Conservation (phyloP, 2,888 invertebrate species). For the Branchipolynoe longqiensis region DNA sequence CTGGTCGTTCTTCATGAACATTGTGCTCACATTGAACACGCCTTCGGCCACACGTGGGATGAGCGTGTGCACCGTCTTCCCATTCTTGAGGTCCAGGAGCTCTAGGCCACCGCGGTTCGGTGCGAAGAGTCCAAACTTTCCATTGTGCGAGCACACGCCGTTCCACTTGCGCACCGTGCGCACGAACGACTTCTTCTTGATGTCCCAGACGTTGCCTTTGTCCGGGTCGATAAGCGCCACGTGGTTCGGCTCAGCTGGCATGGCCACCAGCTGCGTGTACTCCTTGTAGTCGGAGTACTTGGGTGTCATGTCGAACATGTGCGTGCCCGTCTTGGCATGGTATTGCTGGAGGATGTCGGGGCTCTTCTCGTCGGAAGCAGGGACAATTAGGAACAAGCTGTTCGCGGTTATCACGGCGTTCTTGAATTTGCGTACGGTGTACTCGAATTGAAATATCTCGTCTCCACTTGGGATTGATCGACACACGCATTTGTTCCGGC, state of each 20-base stretch:
- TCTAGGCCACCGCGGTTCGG: constrained; percentile 95
- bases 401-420: constrained; percentile 91
- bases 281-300: constrained; percentile 80
- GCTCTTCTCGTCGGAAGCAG: constrained; percentile 88
- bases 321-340: constrained; percentile 89
- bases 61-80: constrained; percentile 92
- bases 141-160: constrained; percentile 85
- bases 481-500: constrained; percentile 66
- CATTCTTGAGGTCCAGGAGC: constrained; percentile 92
- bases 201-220: constrained; percentile 92
- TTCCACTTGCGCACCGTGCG: constrained; percentile 93
- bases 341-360: constrained; percentile 89
- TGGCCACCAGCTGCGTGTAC: constrained; percentile 77
- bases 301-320: constrained; percentile 79
- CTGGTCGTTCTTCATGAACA: constrained; percentile 95
- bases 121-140: constrained; percentile 94
- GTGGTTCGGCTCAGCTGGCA: constrained; percentile 84
- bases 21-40: constrained; percentile 94
- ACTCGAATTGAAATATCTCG: constrained; percentile 91
- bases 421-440: constrained; percentile 90
- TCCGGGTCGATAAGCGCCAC: constrained; percentile 94
- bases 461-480: constrained; percentile 86
- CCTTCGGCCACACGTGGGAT: constrained; percentile 96
- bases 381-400: constrained; percentile 87
- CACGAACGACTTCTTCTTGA: constrained; percentile 90